phyloP scores from a whole-genome alignment of 2,888 invertebrate species.

The Yponomeuta evonymella region DNA sequence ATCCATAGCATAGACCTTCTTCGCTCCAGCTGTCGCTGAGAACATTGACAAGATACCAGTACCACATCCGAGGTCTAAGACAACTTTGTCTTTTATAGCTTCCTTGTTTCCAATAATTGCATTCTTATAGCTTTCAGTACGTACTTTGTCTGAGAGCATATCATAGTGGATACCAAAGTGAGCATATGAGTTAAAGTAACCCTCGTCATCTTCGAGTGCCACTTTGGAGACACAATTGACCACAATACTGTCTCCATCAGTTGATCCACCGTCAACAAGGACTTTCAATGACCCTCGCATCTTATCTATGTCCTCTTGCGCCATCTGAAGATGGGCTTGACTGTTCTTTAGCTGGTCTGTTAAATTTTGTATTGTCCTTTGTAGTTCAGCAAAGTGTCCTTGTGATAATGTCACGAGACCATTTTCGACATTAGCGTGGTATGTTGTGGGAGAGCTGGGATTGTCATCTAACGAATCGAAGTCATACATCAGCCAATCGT shows the following conservation, averaged over 20 bases:
- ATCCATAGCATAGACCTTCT: constrained; percentile 93
- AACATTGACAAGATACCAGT: constrained; percentile 99
- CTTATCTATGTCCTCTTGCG: constrained; percentile 75
- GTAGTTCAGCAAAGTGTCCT: constrained; percentile 77
- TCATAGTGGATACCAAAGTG: constrained; percentile 96
- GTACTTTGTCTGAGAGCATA: constrained; percentile 92
- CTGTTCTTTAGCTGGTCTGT: constrained; percentile 77
- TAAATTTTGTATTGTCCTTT: constrained; percentile 74
- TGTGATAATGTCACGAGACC: constrained; percentile 77
- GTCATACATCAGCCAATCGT: constrained; percentile 91
- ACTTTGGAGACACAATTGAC: constrained; percentile 64
- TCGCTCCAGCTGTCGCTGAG: constrained; percentile 95
- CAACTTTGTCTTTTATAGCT: constrained; percentile 83
- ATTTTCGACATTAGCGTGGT: constrained; percentile 78
- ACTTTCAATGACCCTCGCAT: constrained; percentile 78
- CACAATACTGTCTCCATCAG: constrained; percentile 28
- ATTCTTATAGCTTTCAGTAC: constrained; percentile 91
- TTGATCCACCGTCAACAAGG: constrained; percentile 56
- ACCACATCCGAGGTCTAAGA: constrained; percentile 98
- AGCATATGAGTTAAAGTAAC: constrained; percentile 89
- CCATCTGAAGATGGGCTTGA: constrained; percentile 74
- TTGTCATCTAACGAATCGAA: constrained; percentile 63
- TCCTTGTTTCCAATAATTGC: constrained; percentile 86
- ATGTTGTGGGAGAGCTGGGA: constrained; percentile 57
- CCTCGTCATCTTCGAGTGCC: constrained; percentile 81